A percentile compares a stretch with the other conserved stretches of the same genome.
These are phyloP conservation scores for Callipepla californica DNA, from an alignment of 2,113 vertebrate species.

Conservation along the genomic window DNA sequence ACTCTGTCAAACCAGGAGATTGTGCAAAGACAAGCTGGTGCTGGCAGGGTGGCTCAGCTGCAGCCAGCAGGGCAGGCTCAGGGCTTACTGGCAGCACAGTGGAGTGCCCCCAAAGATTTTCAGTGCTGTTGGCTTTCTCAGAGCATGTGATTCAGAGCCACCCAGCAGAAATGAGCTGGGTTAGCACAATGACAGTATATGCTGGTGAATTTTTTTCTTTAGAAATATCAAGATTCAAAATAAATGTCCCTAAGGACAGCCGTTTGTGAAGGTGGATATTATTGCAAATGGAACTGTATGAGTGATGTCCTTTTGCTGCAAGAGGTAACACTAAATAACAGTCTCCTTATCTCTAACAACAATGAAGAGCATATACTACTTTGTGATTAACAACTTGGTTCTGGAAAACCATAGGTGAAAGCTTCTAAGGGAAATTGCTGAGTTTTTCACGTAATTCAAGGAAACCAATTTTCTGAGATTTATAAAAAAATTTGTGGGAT, in stretches of 20 bases:
- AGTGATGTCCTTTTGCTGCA: not conserved
- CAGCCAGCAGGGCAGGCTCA: not conserved
- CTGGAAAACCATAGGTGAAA: not conserved
- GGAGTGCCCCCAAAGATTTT: not conserved
- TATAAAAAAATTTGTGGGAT: not conserved
- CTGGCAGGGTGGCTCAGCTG: not conserved
- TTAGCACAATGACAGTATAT: slow-evolving; percentile 41
- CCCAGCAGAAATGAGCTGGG: slow-evolving; percentile 22
- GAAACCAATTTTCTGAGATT: not conserved
- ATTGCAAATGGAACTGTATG: not conserved
- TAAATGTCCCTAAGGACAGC: not conserved
- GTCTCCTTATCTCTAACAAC: not conserved
- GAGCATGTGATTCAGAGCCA: not conserved
- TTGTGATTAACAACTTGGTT: not conserved
- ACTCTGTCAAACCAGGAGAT: slow-evolving; percentile 37
- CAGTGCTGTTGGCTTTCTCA: not conserved
- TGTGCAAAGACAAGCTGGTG: not conserved
- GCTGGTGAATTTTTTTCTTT: slow-evolving; percentile 46
- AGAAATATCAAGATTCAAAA: slow-evolving; percentile 26
- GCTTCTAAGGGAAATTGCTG: not conserved
- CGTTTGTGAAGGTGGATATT: not conserved
- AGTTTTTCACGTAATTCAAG: not conserved
- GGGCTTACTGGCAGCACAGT: not conserved
- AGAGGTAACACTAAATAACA: not conserved
- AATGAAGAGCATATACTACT: not conserved